Evolutionary conservation across 2,797 vertebrate genomes (phyloP).

Genomic region (Dermochelys coriacea): DNA sequence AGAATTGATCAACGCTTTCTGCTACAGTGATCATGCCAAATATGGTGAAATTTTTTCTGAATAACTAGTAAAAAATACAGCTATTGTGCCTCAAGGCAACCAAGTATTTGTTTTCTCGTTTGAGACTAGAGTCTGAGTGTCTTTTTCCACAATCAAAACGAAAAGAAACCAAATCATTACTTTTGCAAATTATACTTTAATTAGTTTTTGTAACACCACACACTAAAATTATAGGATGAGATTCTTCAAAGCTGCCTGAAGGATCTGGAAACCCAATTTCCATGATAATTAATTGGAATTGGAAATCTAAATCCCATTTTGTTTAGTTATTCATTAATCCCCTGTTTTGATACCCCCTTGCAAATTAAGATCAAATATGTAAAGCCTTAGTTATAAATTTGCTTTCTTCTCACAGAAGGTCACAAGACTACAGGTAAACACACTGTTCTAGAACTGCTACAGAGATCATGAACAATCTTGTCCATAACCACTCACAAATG

Average conservation of each 20-base stretch:
- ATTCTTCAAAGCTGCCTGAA: background rate
- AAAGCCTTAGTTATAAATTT: background rate
- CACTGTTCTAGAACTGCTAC: background rate
- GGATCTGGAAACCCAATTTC: background rate
- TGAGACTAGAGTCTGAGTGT: background rate
- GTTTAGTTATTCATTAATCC: background rate
- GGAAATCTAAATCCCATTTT: background rate
- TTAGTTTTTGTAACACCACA: background rate
- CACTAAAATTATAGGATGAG: accelerated
- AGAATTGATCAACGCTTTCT: background rate
- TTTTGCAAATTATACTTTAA: background rate
- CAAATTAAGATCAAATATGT: background rate
- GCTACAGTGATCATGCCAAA: background rate
- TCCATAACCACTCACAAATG: accelerated
- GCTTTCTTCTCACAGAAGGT: background rate
- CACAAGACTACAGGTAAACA: background rate
- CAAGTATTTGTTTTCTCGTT: background rate
- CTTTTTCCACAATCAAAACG: background rate
- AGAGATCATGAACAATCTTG: accelerated
- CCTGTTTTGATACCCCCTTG: background rate
- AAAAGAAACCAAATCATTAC: background rate
- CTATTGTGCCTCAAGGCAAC: background rate
- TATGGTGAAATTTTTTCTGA: background rate
- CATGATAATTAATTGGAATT: background rate
- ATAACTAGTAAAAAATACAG: background rate